Percentiles rank a stretch among this genome's conserved stretches.
Evolutionary conservation across 2,797 vertebrate species (phyloP).

Genomic region (Steatocranus sp.): DNA sequence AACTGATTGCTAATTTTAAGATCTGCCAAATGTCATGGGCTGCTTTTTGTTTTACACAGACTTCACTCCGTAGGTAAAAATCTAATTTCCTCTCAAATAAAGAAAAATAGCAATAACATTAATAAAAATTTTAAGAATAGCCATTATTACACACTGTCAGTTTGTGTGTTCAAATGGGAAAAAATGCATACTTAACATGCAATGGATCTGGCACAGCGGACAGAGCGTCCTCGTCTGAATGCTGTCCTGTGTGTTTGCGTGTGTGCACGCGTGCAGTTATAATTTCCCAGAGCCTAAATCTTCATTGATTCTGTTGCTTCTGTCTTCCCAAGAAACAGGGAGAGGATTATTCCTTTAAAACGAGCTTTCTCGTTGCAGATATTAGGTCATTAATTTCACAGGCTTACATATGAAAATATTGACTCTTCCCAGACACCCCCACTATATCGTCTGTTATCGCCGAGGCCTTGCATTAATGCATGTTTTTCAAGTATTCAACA

Average conservation of each 20-base stretch:
- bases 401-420: constrained; percentile 80
- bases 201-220: background rate
- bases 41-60: constrained; percentile 35
- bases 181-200: background rate
- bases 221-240: background rate
- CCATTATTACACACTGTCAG: constrained; percentile 8
- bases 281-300: constrained; percentile 67
- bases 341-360: constrained; percentile 74
- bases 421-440: constrained; percentile 75
- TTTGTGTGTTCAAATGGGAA: background rate
- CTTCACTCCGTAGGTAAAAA: background rate
- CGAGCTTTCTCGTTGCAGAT: constrained; percentile 73
- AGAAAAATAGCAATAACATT: background rate
- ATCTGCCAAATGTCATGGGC: constrained; percentile 50
- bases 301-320: constrained; percentile 67
- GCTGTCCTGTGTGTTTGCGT: background rate
- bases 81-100: background rate
- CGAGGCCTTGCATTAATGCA: constrained; percentile 64
- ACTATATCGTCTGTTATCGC: constrained; percentile 57
- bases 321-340: constrained; percentile 62
- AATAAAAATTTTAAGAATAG: background rate
- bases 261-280: constrained; percentile 35
- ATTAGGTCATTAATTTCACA: constrained; percentile 79
- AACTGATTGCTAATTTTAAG: constrained; percentile 64
- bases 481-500: constrained; percentile 54